Evolutionary conservation across 2,113 vertebrate species (phyloP), one percentile per base, ranked within the genome.

Genomic region (Mirza zaza): DNA sequence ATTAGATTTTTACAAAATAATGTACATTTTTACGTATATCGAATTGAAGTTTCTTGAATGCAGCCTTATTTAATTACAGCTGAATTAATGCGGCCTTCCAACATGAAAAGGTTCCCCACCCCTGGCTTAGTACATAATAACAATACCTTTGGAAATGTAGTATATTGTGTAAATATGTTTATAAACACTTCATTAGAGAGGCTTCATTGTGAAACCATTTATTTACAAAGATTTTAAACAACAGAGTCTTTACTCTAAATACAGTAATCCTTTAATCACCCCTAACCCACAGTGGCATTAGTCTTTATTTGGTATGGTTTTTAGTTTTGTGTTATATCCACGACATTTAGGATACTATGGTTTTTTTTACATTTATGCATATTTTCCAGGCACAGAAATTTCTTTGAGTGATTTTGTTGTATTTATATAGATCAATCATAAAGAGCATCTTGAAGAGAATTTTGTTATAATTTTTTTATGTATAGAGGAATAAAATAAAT

Each of bases 171-270:
- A 95, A 93, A 76, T 87, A 32, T 92, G 55, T 93, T 94, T 96
- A 79, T 89, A 88, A 92, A 91, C 50, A 92, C 59, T 95, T 96
- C 65, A 75, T 91, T 93, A 95, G 61, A 36, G 75, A 77, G 27
- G 55, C 29, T 96, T 96, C 50, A 59, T 84, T 65, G 42, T 95
- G 95, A 93, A 96, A 63, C 65, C 73, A 83, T 68, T 96, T 97
- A 67, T 88, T 95, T 97, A 91, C 67, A 34, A 96, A 92, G 45
- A 88, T 65, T 96, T 84, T 86, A 96, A 97, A 71, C 68, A 95
- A 34, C 13, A 61, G 18, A 61, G 18, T 48, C 57, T 70, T 91
- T 68, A 29, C 65, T 18, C 17, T 94, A 94, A 93, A 93, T 85
- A 55, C 15, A 86, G 42, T 89, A 87, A 87, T 83, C 73, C 77